phyloP scores from a whole-genome alignment of 2,113 vertebrate genomes.

The Uropsilus gracilis region DNA sequence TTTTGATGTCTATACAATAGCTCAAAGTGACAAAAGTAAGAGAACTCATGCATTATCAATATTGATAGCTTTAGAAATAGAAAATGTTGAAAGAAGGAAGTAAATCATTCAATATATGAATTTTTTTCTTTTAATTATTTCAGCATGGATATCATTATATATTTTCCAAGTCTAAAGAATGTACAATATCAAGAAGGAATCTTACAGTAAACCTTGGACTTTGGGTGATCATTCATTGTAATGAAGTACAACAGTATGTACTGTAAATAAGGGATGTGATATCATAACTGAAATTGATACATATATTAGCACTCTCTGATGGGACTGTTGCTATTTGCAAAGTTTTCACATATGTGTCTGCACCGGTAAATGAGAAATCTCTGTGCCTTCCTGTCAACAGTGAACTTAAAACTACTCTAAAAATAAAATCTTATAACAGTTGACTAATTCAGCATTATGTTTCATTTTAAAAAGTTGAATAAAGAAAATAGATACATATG shows the following conservation, averaged over 20 bases:
- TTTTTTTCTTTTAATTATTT: neutral
- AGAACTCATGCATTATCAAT: neutral
- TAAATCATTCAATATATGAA: neutral
- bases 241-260: neutral
- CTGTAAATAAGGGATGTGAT: too few species aligned
- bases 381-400: neutral
- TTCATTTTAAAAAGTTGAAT: neutral
- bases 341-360: neutral
- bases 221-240: neutral
- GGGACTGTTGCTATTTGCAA: too few species aligned
- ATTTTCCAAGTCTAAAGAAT: neutral
- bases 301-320: too few species aligned
- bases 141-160: neutral
- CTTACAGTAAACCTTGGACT: neutral
- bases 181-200: neutral
- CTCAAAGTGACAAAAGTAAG: neutral
- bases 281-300: too few species aligned
- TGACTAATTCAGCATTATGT: neutral
- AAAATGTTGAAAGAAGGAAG: neutral
- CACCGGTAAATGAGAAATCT: neutral
- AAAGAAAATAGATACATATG: neutral
- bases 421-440: neutral
- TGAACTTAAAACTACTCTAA: neutral
- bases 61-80: neutral
- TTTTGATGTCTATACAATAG: neutral